Conservation (phyloP, 2,113 vertebrate species). For the Odontesthes bonariensis region DNA sequence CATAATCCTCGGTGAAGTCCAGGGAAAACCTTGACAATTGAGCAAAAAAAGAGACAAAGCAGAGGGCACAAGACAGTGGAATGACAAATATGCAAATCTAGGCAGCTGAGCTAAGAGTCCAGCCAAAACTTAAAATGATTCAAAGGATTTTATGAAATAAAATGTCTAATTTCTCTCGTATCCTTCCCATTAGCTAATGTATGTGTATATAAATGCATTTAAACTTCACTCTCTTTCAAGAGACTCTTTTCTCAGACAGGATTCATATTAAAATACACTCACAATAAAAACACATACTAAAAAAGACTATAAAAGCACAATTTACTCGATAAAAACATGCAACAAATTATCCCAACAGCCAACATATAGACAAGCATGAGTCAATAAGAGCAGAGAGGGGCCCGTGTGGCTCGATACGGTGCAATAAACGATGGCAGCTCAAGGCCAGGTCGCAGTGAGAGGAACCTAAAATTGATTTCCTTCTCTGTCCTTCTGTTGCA, state of each 20-base stretch:
- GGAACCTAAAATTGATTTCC: constrained; percentile 46
- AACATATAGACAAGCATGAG: constrained; percentile 39
- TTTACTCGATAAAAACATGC: constrained; percentile 47
- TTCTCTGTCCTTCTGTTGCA: constrained; percentile 58
- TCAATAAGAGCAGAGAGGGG: constrained; percentile 49
- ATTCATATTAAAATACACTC: constrained; percentile 43
- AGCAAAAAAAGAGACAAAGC: constrained; percentile 31
- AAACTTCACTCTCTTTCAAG: constrained; percentile 6
- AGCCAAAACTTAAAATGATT: constrained; percentile 22
- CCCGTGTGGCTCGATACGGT: constrained; percentile 40
- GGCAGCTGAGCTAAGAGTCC: constrained; percentile 4
- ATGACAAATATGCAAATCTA: constrained; percentile 32
- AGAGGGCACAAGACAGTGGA: constrained; percentile 12
- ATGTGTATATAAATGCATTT: constrained; percentile 6
- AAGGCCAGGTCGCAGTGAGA: constrained; percentile 48
- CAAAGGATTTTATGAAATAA: constrained; percentile 10
- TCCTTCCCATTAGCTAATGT: not conserved
- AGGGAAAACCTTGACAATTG: constrained; percentile 52
- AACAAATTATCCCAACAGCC: constrained; percentile 51
- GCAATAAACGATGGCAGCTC: constrained; percentile 65
- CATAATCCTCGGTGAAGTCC: constrained; percentile 45
- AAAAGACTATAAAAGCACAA: constrained; percentile 49
- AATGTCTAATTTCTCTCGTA: not conserved
- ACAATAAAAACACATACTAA: constrained; percentile 39
- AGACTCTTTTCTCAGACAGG: constrained; percentile 14